Conservation (phyloP, 2,113 vertebrate genomes). For the Genyomyrus donnyi region DNA sequence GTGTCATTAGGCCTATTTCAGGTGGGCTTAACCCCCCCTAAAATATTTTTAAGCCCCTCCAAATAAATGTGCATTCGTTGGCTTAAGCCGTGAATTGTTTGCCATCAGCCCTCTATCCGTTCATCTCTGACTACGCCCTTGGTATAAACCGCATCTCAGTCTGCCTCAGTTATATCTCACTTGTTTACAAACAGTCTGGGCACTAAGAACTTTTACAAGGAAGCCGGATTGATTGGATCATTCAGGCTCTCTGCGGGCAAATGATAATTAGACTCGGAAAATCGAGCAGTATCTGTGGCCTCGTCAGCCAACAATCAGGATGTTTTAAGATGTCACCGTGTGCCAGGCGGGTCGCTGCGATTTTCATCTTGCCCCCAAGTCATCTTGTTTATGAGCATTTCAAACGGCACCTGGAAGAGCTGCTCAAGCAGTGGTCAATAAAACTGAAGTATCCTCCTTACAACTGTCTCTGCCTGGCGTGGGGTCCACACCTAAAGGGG, state of each 20-base stretch:
- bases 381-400: conserved; percentile 46
- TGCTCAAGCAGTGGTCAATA: conserved; percentile 20
- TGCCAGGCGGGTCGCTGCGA: conserved; percentile 45
- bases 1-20: too few species aligned
- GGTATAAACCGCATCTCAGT: background rate
- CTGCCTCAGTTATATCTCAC: background rate
- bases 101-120: too few species aligned
- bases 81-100: too few species aligned
- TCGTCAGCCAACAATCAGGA: background rate
- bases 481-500: conserved; percentile 40
- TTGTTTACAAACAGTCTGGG: background rate
- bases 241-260: background rate
- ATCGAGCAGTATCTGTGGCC: background rate
- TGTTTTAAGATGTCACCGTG: conserved; percentile 38
- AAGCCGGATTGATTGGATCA: background rate
- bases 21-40: too few species aligned
- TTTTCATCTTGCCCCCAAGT: conserved; percentile 7
- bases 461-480: conserved; percentile 47
- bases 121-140: too few species aligned
- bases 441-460: background rate
- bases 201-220: background rate
- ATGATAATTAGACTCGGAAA: background rate
- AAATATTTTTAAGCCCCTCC: too few species aligned
- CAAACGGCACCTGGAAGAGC: conserved; percentile 50
- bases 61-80: too few species aligned